Evolutionary conservation across 2,113 vertebrate genomes (phyloP), one percentile per base, ranked within the genome.

Genomic region (Porphyrio hochstetteri): DNA sequence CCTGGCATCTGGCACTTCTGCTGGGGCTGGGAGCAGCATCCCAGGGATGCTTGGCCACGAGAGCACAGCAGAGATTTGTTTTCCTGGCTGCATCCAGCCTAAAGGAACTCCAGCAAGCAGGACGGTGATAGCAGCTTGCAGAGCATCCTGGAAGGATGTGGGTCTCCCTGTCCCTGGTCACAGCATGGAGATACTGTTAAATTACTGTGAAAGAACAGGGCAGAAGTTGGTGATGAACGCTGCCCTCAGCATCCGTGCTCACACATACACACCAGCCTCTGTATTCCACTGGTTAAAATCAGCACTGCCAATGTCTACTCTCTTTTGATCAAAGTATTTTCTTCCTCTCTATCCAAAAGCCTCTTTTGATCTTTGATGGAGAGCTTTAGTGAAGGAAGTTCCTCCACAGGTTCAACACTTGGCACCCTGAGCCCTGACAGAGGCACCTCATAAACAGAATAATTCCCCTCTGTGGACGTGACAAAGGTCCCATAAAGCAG

Each of bases 321-420:
- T 69, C 38, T 83, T 83, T 65, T 42, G 35, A 65, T 57, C 63
- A 23, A 59, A 85, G 33, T 7, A 10, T 16, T 79, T 88, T 64
- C 40, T 36, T 92, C 68, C 68, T 68, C 13, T 12, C 78, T 36
- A 33, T n/a, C 80, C 75, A 71, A 82, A 82, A 79, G 28, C 25
- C 33, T 80, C 21, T 61, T 82, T 82, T 93, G 33, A 81, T 88
- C 77, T 86, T 64, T 83, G 84, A 56, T 40, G 36, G 69, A 78
- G 83, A 78, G 50, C 36, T 93, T 84, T 74, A 70, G 50, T 1
- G 27, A 78, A 46, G 69, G 69, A 57, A 91, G 38, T 56, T 75
- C 31, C 20, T 65, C n/a, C 52, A 7, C 0, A 0, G 53, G 55
- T 19, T 56, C 72, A 56, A 33, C 61, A 35, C 50, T 46, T 70